These are phyloP conservation scores for pig (Sus scrofa) DNA, from an alignment of 2,113 vertebrate species.

Conservation along the genomic window DNA sequence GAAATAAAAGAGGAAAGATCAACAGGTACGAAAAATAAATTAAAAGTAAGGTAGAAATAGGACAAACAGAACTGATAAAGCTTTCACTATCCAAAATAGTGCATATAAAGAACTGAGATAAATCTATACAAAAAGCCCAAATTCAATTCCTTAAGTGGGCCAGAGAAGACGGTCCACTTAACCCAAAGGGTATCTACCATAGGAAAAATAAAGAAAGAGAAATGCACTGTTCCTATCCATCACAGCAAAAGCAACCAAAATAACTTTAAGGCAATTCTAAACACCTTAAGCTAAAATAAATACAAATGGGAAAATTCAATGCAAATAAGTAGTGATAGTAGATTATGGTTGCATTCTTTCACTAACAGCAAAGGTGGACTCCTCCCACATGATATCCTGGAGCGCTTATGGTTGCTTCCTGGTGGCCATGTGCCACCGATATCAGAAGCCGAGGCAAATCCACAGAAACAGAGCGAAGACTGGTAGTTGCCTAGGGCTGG, in stretches of 20 bases:
- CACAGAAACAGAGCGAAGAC: background rate
- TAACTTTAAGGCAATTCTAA: background rate
- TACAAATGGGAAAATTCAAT: background rate
- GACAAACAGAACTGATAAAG: constrained; percentile 20
- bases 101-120: background rate
- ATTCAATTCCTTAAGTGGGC: background rate
- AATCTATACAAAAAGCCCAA: constrained; percentile 5
- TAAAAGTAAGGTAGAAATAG: background rate
- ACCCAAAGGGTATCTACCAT: constrained; percentile 21
- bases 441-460: background rate
- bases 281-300: constrained; percentile 20
- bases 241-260: constrained; percentile 17
- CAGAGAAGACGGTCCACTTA: background rate
- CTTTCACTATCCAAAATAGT: background rate
- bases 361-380: background rate
- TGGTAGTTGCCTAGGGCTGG: background rate
- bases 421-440: too few species aligned
- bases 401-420: too few species aligned
- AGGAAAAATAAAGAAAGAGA: background rate
- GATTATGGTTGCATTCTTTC: background rate
- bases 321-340: background rate
- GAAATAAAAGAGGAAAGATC: constrained; percentile 30
- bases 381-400: background rate
- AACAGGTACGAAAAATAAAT: background rate
- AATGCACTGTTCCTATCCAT: background rate